phyloP scores from a whole-genome alignment of 2,113 vertebrate genomes.

The Melanostigma gelatinosum region DNA sequence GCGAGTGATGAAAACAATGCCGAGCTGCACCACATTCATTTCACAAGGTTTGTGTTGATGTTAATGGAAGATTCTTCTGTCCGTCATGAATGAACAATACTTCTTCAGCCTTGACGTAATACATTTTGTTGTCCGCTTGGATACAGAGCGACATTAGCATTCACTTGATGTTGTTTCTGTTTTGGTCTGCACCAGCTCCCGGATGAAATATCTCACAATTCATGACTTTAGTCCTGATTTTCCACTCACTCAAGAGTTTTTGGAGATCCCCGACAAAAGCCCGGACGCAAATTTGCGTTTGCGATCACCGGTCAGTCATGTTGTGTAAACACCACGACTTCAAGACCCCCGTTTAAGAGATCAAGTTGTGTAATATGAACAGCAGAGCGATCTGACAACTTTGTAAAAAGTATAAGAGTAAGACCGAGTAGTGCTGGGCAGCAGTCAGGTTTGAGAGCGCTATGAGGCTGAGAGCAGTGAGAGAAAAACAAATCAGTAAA shows the following conservation, averaged over 20 bases:
- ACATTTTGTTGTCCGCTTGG: background rate
- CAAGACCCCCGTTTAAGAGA: too few relatives aligned
- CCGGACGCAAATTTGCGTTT: background rate
- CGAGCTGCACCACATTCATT: background rate
- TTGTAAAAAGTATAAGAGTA: too few relatives aligned
- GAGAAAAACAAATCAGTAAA: background rate
- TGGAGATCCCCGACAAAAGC: background rate
- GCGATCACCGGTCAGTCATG: too few relatives aligned
- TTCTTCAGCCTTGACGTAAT: background rate
- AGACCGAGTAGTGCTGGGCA: too few relatives aligned
- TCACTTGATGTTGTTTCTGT: background rate
- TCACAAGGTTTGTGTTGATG: background rate
- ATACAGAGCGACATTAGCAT: background rate
- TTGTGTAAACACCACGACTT: too few relatives aligned
- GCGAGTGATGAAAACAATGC: background rate
- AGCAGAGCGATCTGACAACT: too few relatives aligned
- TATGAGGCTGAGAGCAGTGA: background rate
- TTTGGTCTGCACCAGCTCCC: constrained; percentile 20
- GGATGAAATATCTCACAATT: background rate
- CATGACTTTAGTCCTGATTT: background rate
- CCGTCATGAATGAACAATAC: background rate
- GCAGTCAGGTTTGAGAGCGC: too few relatives aligned
- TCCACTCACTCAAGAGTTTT: background rate
- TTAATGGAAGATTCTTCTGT: background rate
- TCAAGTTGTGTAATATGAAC: too few relatives aligned